Evolutionary conservation across 1,140 invertebrate genomes (phyloP).

Genomic region (Pararge aegeria): DNA sequence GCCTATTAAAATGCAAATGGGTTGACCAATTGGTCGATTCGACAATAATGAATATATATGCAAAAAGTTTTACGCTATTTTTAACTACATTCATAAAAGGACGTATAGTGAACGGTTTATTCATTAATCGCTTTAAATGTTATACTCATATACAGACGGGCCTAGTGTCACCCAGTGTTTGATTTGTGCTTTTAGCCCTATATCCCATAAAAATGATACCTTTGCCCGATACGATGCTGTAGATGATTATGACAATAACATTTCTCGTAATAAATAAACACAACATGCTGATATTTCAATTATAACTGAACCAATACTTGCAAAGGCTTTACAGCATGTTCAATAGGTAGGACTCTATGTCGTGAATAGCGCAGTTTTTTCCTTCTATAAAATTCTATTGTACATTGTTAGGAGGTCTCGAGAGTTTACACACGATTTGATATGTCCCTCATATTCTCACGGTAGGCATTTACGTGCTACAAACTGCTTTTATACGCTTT

Average conservation of each 20-base stretch:
- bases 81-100: background rate
- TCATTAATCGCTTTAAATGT: no score
- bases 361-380: slow-evolving; percentile 30
- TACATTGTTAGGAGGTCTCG: slow-evolving; percentile 31
- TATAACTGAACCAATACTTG: slow-evolving; percentile 8
- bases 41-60: slow-evolving; percentile 22
- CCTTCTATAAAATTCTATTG: slow-evolving; percentile 38
- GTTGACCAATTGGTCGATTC: slow-evolving; percentile 25
- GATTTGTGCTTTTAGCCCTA: no score
- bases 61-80: slow-evolving; percentile 1
- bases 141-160: no score
- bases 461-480: slow-evolving; percentile 24
- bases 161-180: no score
- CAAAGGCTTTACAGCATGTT: slow-evolving; percentile 12
- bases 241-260: no score
- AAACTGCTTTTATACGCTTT: slow-evolving; percentile 20
- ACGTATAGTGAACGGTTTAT: no score
- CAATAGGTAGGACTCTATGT: slow-evolving; percentile 13
- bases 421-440: slow-evolving; percentile 34
- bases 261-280: background rate
- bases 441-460: slow-evolving; percentile 30
- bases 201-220: no score
- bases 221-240: no score
- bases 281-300: background rate
- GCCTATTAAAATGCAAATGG: slow-evolving; percentile 40